Base-by-base conservation (phyloP, 1,140 invertebrate genomes). In the Sinonovacula constricta region DNA sequence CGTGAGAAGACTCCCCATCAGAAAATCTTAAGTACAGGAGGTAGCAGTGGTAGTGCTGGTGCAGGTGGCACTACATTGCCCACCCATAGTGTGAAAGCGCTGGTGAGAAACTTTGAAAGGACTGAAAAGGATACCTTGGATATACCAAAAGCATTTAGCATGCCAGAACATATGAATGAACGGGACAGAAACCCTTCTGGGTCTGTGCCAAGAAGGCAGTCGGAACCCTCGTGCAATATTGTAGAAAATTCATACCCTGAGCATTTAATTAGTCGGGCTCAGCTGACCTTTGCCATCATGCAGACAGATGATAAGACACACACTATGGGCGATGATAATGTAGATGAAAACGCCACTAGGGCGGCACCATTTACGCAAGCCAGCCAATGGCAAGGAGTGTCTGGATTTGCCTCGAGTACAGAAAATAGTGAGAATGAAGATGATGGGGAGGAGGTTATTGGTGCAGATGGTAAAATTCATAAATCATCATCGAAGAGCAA, bases 361-460 rank as follows among this genome's bases (percentile, higher is more conserved):
- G 88, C 89, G 26, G 89, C 89, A 30, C 90, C 90, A 31, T 90
- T 87, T 69, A 91, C 89, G n/a, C 81, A 89, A 14, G 87, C 86
- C 63, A 90, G 88, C 86, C 90, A 91, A 69, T 89, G 86, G 85
- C 80, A 80, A 45, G 85, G 82, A 28, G 79, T 86, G 57, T 86
- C 85, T 10, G 87, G 88, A 7, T 88, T 88, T 75, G 87, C 83
- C 30, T 87, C 86, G 22, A 87, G 85, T 78, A 84, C 84, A 22
- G 87, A 88, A 22, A 87, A 87, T 22, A 86, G 82, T 81, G 86
- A 87, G 49, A 82, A 80, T 63, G 85, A 87, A n/a, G 82, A 59
- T 62, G 85, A 77, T 15, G 72, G 74, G 34, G 80, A 83, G 3
- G 79, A 82, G 62, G 69, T 71, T 14, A 62, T 66, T 18, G 81